These are phyloP conservation scores for Ptychoptera albimana DNA, from an alignment of 2,888 invertebrate genomes.

Conservation along the genomic window DNA sequence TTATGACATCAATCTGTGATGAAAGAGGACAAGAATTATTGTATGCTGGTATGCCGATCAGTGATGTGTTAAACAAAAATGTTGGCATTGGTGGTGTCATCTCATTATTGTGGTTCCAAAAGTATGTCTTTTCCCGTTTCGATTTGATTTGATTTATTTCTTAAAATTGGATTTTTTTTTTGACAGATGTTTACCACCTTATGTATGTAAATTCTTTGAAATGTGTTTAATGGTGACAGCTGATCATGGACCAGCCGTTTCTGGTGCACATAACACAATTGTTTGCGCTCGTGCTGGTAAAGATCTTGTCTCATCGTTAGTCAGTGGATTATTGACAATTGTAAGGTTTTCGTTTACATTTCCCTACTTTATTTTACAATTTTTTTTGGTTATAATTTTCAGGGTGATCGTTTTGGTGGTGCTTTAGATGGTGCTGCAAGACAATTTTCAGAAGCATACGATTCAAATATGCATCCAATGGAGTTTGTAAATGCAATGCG, in stretches of 20 bases:
- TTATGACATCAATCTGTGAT: constrained; percentile 99
- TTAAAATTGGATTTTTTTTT: no score
- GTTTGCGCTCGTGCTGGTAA: constrained; percentile 95
- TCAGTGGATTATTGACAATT: constrained; percentile 92
- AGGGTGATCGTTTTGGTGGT: constrained; percentile 98
- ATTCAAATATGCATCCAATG: constrained; percentile 85
- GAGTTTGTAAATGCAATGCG: constrained; percentile 98
- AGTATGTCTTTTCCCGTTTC: background rate
- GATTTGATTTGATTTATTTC: background rate
- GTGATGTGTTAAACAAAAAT: constrained; percentile 79
- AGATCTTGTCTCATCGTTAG: constrained; percentile 89
- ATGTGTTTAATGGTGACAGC: constrained; percentile 98
- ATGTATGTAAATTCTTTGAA: constrained; percentile 95
- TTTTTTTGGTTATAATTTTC: constrained; percentile 9
- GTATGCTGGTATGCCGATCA: constrained; percentile 89
- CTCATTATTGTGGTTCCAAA: constrained; percentile 93
- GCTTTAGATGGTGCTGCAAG: constrained; percentile 95
- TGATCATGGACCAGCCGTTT: constrained; percentile 97
- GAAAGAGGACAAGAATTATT: constrained; percentile 93
- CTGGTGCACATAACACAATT: constrained; percentile 97
- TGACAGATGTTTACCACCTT: constrained; percentile 69
- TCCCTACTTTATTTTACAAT: constrained; percentile 2
- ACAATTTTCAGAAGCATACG: constrained; percentile 94
- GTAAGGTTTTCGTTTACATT: constrained; percentile 39
- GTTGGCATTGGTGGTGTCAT: constrained; percentile 97